Conservation (phyloP, 2,113 vertebrate genomes). For the Hydropotes inermis region DNA sequence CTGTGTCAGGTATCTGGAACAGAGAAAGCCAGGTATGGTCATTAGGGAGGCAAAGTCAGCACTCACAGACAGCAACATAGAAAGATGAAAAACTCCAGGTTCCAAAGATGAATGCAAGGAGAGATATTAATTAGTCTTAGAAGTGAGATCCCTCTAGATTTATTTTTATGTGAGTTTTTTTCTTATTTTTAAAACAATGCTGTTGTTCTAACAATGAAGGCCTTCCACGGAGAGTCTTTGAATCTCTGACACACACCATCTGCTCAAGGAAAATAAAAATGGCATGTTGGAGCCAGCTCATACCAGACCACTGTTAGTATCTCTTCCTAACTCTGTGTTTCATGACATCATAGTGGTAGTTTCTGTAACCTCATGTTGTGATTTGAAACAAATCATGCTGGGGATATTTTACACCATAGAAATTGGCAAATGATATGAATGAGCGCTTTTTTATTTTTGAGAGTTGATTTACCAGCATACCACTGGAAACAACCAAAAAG, state of each 20-base stretch:
- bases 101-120: background rate
- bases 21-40: background rate
- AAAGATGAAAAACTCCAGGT: background rate
- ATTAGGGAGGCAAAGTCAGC: background rate
- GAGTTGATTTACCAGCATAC: background rate
- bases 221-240: background rate
- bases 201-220: background rate
- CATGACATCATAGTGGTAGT: background rate
- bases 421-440: background rate
- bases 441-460: background rate
- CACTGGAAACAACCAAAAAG: background rate
- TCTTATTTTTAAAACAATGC: background rate
- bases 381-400: background rate
- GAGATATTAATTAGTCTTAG: background rate
- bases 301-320: background rate
- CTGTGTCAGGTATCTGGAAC: background rate
- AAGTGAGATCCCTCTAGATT: background rate
- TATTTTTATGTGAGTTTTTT: background rate
- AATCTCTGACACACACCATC: background rate
- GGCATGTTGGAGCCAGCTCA: background rate
- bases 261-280: background rate
- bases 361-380: background rate
- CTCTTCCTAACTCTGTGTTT: background rate
- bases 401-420: background rate
- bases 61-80: background rate